Percentiles rank a stretch among this genome's conserved stretches.
Conservation (phyloP, 2,113 vertebrate genomes). For the Chroicocephalus ridibundus region DNA sequence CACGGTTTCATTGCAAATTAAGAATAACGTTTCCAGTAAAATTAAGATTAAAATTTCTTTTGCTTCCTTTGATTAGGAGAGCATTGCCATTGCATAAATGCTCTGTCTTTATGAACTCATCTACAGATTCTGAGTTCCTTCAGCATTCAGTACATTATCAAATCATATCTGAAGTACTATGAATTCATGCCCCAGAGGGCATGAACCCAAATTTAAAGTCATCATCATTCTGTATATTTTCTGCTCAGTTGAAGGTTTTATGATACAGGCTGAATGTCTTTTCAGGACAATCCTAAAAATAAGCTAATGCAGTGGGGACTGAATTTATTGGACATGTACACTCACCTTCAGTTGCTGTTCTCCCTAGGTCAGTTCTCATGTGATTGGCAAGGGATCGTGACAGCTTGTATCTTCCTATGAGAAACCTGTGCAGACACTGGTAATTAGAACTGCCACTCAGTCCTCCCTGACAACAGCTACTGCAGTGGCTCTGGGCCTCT, state of each 20-base stretch:
- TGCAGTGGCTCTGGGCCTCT: conserved; percentile 48
- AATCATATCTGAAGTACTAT: conserved; percentile 25
- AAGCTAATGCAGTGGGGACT: conserved; percentile 53
- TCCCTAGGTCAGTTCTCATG: conserved; percentile 69
- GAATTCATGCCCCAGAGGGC: conserved; percentile 57
- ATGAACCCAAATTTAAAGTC: conserved; percentile 64
- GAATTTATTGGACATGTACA: conserved; percentile 64
- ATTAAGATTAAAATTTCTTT: not conserved
- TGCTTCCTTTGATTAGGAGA: conserved; percentile 10
- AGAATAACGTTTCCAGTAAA: not conserved
- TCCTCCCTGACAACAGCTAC: conserved; percentile 34
- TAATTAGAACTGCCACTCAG: conserved; percentile 81
- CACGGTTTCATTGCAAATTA: not conserved
- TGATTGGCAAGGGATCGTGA: conserved; percentile 77
- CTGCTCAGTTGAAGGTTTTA: conserved; percentile 56
- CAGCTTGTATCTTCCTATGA: conserved; percentile 70
- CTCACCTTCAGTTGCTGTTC: conserved; percentile 52
- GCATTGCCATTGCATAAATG: not conserved
- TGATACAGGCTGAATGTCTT: conserved; percentile 46
- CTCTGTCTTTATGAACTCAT: not conserved
- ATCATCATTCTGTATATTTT: conserved; percentile 52
- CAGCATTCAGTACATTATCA: conserved; percentile 6
- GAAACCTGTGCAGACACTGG: conserved; percentile 67
- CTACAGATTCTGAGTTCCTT: not conserved
- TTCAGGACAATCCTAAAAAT: conserved; percentile 65